These are phyloP conservation scores for Dolichopus griseipennis DNA, from an alignment of 2,888 invertebrate genomes.

Conservation along the genomic window DNA sequence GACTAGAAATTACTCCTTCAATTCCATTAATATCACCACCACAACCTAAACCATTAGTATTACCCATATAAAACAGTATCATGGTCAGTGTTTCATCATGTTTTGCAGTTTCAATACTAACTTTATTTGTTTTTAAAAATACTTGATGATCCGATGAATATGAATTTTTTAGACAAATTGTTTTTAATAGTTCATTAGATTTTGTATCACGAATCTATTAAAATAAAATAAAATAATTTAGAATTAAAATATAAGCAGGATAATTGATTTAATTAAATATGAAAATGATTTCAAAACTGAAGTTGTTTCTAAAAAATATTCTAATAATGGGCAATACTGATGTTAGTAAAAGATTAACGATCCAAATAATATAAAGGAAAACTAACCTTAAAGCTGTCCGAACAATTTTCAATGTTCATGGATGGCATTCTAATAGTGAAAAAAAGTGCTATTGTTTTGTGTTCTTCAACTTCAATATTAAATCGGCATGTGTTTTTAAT, in stretches of 20 bases:
- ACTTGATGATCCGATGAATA: constrained; percentile 25
- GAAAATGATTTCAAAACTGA: too few species aligned
- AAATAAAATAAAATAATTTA: not conserved
- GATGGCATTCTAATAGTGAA: not conserved
- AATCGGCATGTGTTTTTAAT: not conserved
- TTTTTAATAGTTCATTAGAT: constrained; percentile 25
- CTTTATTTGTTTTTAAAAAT: constrained; percentile 23
- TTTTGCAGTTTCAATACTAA: not conserved
- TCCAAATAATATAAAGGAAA: too few species aligned
- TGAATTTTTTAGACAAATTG: constrained; percentile 17
- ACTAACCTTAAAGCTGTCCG: not conserved
- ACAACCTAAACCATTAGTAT: constrained; percentile 28
- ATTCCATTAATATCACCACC: constrained; percentile 29
- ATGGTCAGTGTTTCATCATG: fast-evolving
- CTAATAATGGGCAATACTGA: too few species aligned
- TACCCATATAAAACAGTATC: constrained; percentile 27
- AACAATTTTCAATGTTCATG: not conserved
- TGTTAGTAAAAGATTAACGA: too few species aligned
- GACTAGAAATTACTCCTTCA: constrained; percentile 50
- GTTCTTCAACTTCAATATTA: not conserved
- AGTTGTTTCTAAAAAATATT: too few species aligned
- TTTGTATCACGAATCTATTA: constrained; percentile 29
- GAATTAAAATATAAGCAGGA: too few species aligned
- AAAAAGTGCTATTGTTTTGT: not conserved
- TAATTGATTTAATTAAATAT: too few species aligned